Evolutionary conservation across 2,113 vertebrate species (phyloP).

Genomic region (Jaculus jaculus): DNA sequence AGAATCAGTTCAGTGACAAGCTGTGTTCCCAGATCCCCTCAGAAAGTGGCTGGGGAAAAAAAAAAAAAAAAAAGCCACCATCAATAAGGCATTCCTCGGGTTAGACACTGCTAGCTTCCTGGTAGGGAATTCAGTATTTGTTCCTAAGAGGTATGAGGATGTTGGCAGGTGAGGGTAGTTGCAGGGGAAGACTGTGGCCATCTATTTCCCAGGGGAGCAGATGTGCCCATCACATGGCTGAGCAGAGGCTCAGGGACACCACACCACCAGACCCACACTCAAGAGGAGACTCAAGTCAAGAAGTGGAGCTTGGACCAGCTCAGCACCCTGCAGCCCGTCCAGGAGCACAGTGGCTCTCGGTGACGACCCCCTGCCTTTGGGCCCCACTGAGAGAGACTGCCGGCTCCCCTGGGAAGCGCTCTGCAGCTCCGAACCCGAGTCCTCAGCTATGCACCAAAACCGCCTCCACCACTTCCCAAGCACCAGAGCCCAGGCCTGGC

Average conservation of each 20-base stretch:
- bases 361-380: fast-evolving
- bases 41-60: background rate
- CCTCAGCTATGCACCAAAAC: background rate
- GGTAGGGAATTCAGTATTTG: background rate
- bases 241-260: background rate
- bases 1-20: background rate
- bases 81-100: fast-evolving
- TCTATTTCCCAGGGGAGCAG: background rate
- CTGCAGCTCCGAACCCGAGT: background rate
- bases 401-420: background rate
- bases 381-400: background rate
- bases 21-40: background rate
- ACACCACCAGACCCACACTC: background rate
- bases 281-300: background rate
- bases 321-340: background rate
- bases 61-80: background rate
- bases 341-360: background rate
- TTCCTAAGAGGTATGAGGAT: background rate
- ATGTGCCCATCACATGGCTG: background rate
- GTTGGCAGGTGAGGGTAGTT: background rate
- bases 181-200: background rate
- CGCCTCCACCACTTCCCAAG: background rate
- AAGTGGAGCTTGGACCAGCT: no score
- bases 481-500: background rate
- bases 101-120: background rate